Conservation (phyloP, 2,113 vertebrate species). For the Puntigrus tetrazona region DNA sequence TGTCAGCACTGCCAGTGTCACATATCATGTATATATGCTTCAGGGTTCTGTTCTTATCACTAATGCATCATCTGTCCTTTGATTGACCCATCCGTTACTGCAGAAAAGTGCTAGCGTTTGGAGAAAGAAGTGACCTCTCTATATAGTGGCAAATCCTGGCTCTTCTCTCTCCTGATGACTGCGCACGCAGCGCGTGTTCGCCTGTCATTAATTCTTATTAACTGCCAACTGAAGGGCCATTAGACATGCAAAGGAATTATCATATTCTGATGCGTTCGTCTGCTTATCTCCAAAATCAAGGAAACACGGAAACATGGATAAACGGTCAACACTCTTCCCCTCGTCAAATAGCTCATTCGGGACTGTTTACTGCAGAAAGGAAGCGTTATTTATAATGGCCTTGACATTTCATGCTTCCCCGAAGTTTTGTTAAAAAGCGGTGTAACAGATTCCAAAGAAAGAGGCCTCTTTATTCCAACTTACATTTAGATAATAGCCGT, state of each 20-base stretch:
- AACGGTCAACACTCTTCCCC: slow-evolving; percentile 8
- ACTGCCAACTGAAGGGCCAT: slow-evolving; percentile 42
- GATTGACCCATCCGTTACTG: slow-evolving; percentile 21
- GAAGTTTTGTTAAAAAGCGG: not conserved
- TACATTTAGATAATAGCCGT: slow-evolving; percentile 29
- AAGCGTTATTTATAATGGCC: not conserved
- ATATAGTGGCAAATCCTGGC: not conserved
- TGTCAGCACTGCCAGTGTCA: not conserved
- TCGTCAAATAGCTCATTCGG: not conserved
- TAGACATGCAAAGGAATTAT: slow-evolving; percentile 35
- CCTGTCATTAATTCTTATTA: slow-evolving; percentile 51
- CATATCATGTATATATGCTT: not conserved
- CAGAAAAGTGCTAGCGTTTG: slow-evolving; percentile 33
- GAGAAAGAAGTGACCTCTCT: slow-evolving; percentile 29
- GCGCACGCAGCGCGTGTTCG: slow-evolving; percentile 4
- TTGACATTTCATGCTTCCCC: not conserved
- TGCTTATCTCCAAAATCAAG: slow-evolving; percentile 35
- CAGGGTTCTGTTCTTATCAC: not conserved
- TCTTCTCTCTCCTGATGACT: not conserved
- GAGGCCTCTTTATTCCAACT: slow-evolving; percentile 18
- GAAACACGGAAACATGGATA: not conserved
- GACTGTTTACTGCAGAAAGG: not conserved
- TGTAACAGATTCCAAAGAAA: not conserved
- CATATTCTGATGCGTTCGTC: slow-evolving; percentile 25
- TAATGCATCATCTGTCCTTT: slow-evolving; percentile 27